phyloP scores from a whole-genome alignment of 2,888 invertebrate genomes.

The Ceraclea dissimilis region DNA sequence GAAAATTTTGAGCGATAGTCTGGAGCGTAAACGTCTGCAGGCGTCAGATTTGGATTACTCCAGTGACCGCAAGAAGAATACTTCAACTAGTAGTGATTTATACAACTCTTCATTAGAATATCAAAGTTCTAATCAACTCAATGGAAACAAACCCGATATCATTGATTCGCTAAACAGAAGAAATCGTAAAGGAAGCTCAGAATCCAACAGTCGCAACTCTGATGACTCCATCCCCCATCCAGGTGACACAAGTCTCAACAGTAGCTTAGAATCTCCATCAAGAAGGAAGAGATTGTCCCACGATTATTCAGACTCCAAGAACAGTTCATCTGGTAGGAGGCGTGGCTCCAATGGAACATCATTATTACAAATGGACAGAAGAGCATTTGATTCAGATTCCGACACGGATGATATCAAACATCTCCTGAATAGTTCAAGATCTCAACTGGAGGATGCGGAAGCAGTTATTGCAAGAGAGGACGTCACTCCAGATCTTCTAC shows the following conservation, averaged over 20 bases:
- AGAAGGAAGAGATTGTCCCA: slow-evolving; percentile 43
- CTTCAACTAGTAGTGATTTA: slow-evolving; percentile 46
- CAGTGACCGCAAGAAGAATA: slow-evolving; percentile 34
- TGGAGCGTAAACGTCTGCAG: slow-evolving; percentile 38
- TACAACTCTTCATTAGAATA: slow-evolving; percentile 46
- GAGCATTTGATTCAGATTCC: slow-evolving; percentile 51
- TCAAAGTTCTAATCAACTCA: slow-evolving; percentile 37
- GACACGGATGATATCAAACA: slow-evolving; percentile 59
- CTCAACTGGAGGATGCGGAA: slow-evolving; percentile 55
- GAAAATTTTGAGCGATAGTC: slow-evolving; percentile 35
- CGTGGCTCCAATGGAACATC: slow-evolving; percentile 18
- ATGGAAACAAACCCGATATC: slow-evolving; percentile 40
- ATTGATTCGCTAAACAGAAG: slow-evolving; percentile 40
- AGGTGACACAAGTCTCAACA: slow-evolving; percentile 20
- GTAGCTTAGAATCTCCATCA: slow-evolving; percentile 39
- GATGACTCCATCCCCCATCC: slow-evolving; percentile 18
- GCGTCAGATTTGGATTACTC: slow-evolving; percentile 33
- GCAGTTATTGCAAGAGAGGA: slow-evolving; percentile 46
- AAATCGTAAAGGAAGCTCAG: slow-evolving; percentile 19
- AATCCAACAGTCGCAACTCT: slow-evolving; percentile 19
- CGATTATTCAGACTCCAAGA: slow-evolving; percentile 21
- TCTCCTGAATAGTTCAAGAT: slow-evolving; percentile 54
- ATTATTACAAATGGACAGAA: slow-evolving; percentile 29
- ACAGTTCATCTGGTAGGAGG: slow-evolving; percentile 16
- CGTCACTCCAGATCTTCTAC: slow-evolving; percentile 42